Evolutionary conservation across 35 echinoderm and acorn worm genomes (phyloP).

Genomic region (Stichopus chloronotus): DNA sequence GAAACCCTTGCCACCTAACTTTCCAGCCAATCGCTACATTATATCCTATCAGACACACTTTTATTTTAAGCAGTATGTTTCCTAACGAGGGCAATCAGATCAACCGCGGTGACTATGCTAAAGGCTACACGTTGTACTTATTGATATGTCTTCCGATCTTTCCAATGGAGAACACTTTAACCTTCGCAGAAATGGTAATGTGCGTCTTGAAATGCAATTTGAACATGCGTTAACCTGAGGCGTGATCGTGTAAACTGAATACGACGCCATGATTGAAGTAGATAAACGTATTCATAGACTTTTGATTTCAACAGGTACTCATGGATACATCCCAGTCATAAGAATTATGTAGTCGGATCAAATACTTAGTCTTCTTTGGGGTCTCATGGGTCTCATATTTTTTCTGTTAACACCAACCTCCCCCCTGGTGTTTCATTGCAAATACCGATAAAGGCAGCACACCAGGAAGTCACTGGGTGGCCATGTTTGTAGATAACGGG

Average conservation of each 20-base stretch:
- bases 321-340: conserved; percentile 45
- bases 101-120: conserved; percentile 7
- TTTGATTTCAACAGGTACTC: not conserved
- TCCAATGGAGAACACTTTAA: conserved; percentile 22
- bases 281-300: conserved; percentile 30
- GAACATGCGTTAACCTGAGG: not conserved
- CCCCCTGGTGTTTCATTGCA: conserved; percentile 28
- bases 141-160: conserved; percentile 41
- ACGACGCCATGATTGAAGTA: conserved; percentile 52
- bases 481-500: too few relatives aligned
- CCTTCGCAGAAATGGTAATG: conserved; percentile 19
- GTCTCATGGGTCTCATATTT: not conserved
- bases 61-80: conserved; percentile 17
- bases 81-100: conserved; percentile 33
- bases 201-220: conserved; percentile 59
- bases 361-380: not conserved
- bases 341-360: conserved; percentile 4
- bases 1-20: conserved; percentile 36
- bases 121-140: conserved; percentile 15
- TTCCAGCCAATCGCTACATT: conserved; percentile 23
- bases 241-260: conserved; percentile 25
- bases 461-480: too few relatives aligned
- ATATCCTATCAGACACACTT: conserved; percentile 23
- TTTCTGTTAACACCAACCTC: too few relatives aligned
- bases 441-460: conserved; percentile 36